Evolutionary conservation across 2,888 invertebrate species (phyloP).

Genomic region (Spisula solida): DNA sequence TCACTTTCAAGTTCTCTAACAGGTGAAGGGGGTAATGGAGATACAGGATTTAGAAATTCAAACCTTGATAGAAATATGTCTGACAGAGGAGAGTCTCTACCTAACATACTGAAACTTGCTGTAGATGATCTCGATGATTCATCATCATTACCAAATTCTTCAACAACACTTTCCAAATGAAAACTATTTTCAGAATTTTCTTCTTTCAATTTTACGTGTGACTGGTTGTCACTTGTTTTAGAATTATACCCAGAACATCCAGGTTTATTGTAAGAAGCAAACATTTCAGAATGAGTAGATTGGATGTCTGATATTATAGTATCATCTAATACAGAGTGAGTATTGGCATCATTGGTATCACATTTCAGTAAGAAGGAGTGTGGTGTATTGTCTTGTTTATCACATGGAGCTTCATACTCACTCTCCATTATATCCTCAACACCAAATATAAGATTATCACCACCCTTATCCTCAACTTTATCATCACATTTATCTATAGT

Average conservation of each 20-base stretch:
- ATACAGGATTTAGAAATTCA: constrained; percentile 72
- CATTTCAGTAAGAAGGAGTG: neutral
- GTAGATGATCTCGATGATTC: constrained; percentile 52
- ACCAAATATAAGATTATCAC: constrained; percentile 34
- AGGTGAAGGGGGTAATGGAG: constrained; percentile 79
- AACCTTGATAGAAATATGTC: constrained; percentile 76
- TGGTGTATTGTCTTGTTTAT: neutral
- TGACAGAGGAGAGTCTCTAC: constrained; percentile 66
- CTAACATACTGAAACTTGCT: constrained; percentile 50
- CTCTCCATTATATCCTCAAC: constrained; percentile 35
- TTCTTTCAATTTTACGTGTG: neutral
- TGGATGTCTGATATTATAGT: neutral
- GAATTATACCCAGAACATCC: neutral
- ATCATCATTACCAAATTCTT: neutral
- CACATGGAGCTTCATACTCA: neutral
- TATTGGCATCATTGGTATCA: neutral
- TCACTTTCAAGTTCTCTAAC: constrained; percentile 42
- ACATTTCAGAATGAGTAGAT: neutral
- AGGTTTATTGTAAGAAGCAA: neutral
- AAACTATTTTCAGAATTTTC: neutral
- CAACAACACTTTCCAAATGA: neutral
- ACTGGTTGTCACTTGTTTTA: neutral
- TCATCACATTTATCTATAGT: constrained; percentile 24
- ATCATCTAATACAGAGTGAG: neutral
- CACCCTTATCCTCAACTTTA: neutral